These are phyloP conservation scores for Nemopilema nomurai DNA, from an alignment of 30 jellyfish, hydroid and myxozoan species.

Conservation along the genomic window DNA sequence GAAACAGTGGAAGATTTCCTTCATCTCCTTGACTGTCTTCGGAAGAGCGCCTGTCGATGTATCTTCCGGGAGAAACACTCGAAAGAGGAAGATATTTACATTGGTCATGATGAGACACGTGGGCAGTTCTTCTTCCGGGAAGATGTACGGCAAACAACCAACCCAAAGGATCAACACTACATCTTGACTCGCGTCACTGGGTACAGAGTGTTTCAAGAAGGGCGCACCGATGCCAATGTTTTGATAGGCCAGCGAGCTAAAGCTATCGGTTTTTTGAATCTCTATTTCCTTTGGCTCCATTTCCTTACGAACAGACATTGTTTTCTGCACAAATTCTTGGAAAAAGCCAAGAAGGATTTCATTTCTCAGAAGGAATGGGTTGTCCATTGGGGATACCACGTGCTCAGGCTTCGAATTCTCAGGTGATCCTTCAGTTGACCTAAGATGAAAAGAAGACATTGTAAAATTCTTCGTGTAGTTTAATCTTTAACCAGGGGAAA, in stretches of 20 bases:
- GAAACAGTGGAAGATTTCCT: slow-evolving; percentile 79
- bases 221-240: slow-evolving; percentile 74
- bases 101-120: slow-evolving; percentile 81
- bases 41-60: slow-evolving; percentile 46
- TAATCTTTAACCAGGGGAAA: too few relatives aligned
- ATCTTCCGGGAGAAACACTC: slow-evolving; percentile 74
- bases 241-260: slow-evolving; percentile 50
- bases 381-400: slow-evolving; percentile 64
- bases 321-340: slow-evolving; percentile 76
- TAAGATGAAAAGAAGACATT: not conserved
- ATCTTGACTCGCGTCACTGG: slow-evolving; percentile 57
- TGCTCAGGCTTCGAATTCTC: not conserved
- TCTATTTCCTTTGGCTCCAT: slow-evolving; percentile 34
- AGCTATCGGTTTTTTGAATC: slow-evolving; percentile 17
- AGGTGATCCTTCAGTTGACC: not conserved
- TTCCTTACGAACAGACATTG: slow-evolving; percentile 17
- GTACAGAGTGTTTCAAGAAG: slow-evolving; percentile 52
- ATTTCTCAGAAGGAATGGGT: slow-evolving; percentile 72
- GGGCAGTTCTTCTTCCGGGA: slow-evolving; percentile 96
- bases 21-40: slow-evolving; percentile 63
- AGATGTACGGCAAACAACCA: slow-evolving; percentile 87
- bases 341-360: slow-evolving; percentile 78
- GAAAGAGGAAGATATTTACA: slow-evolving; percentile 78
- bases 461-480: too few relatives aligned
- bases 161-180: slow-evolving; percentile 80